A percentile compares a stretch with the other conserved stretches of the same genome.
These are phyloP conservation scores for Hydriomena furcata DNA, from an alignment of 2,888 invertebrate genomes.

Conservation along the genomic window DNA sequence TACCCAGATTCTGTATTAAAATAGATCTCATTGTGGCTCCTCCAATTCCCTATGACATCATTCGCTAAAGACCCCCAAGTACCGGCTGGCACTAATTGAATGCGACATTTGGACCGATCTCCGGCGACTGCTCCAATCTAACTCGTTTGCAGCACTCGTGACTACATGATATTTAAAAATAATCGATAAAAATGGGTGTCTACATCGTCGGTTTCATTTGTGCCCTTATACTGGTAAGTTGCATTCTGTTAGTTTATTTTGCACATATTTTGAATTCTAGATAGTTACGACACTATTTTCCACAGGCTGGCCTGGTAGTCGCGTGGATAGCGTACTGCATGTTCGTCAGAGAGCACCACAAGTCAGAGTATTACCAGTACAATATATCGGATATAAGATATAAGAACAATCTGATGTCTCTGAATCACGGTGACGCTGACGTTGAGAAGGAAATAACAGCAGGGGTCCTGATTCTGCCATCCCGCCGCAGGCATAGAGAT, in stretches of 20 bases:
- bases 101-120: slow-evolving; percentile 51
- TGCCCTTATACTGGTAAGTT: slow-evolving; percentile 71
- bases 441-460: slow-evolving; percentile 49
- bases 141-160: slow-evolving; percentile 64
- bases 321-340: slow-evolving; percentile 73
- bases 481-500: slow-evolving; percentile 60
- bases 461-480: slow-evolving; percentile 66
- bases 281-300: slow-evolving; percentile 21
- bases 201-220: slow-evolving; percentile 66
- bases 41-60: slow-evolving; percentile 72
- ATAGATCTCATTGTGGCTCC: slow-evolving; percentile 50
- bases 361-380: slow-evolving; percentile 61
- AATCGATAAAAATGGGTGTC: slow-evolving; percentile 57
- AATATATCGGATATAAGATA: slow-evolving; percentile 61
- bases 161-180: slow-evolving; percentile 33
- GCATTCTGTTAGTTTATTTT: slow-evolving; percentile 15
- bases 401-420: slow-evolving; percentile 51
- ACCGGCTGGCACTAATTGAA: slow-evolving; percentile 72
- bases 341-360: slow-evolving; percentile 71
- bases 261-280: slow-evolving; percentile 2
- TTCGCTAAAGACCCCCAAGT: slow-evolving; percentile 57
- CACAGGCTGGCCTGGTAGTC: slow-evolving; percentile 64
- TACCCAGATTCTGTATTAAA: slow-evolving; percentile 36
- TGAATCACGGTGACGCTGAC: slow-evolving; percentile 39
- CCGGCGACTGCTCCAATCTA: slow-evolving; percentile 57